Conservation (phyloP, 1,140 invertebrate genomes). For the Callitettix versicolor region DNA sequence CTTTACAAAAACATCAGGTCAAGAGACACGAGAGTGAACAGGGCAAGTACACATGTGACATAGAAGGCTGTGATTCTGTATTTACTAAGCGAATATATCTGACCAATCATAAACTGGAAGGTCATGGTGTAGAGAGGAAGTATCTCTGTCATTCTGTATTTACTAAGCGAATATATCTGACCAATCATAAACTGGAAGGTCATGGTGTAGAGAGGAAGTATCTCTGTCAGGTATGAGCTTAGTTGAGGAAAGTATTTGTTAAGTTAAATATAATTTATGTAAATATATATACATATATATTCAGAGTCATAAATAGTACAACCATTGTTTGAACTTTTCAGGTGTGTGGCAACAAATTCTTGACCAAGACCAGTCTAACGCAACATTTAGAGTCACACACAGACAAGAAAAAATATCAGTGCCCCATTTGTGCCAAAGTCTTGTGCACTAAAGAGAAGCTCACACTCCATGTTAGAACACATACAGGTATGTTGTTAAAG, state of each 20-base stretch:
- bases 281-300: neutral
- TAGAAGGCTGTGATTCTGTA: slow-evolving; percentile 23
- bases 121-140: slow-evolving; percentile 25
- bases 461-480: slow-evolving; percentile 25
- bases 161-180: slow-evolving; percentile 25
- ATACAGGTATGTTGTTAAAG: slow-evolving; percentile 22
- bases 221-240: slow-evolving; percentile 24
- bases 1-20: slow-evolving; percentile 27
- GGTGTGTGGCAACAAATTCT: slow-evolving; percentile 27
- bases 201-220: slow-evolving; percentile 26
- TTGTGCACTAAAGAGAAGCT: slow-evolving; percentile 27
- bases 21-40: slow-evolving; percentile 24
- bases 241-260: neutral
- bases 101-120: slow-evolving; percentile 27
- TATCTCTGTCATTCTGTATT: slow-evolving; percentile 28
- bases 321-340: slow-evolving; percentile 8
- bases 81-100: slow-evolving; percentile 26
- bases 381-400: slow-evolving; percentile 23
- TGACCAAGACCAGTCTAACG: slow-evolving; percentile 23
- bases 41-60: slow-evolving; percentile 23
- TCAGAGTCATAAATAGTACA: neutral
- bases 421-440: slow-evolving; percentile 23
- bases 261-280: neutral
- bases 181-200: slow-evolving; percentile 26
- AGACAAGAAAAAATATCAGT: slow-evolving; percentile 21